Conservation (phyloP, 1,140 invertebrate genomes). For the Odontomachus brunneus region DNA sequence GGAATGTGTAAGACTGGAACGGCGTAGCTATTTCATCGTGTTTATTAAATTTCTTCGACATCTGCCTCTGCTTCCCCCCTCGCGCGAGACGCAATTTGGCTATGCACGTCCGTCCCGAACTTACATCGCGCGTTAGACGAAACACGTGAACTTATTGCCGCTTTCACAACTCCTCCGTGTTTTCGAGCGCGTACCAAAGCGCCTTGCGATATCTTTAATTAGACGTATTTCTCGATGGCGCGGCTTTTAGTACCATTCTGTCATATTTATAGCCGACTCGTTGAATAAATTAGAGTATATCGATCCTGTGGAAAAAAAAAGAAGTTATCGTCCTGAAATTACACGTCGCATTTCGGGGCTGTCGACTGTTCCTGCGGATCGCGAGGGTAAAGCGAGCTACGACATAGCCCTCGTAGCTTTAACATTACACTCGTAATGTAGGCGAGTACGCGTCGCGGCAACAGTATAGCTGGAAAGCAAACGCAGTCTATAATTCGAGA, state of each 20-base stretch:
- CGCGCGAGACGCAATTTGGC: constrained; percentile 19
- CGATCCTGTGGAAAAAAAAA: neutral
- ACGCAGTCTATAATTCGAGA: neutral
- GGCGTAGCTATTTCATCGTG: constrained; percentile 56
- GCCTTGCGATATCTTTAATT: too few species aligned
- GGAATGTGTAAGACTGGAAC: constrained; percentile 62
- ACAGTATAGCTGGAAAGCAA: neutral
- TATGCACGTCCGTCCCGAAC: neutral
- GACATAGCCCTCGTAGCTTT: neutral
- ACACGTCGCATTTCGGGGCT: neutral
- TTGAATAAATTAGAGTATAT: neutral
- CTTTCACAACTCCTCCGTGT: neutral
- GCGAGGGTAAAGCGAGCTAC: too few species aligned
- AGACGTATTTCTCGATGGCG: neutral
- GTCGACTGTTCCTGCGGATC: neutral
- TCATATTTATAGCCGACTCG: neutral
- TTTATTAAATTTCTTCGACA: constrained; percentile 76
- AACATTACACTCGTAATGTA: neutral
- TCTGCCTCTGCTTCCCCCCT: constrained; percentile 11
- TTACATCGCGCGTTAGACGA: neutral
- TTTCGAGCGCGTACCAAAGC: neutral
- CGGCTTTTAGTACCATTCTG: neutral
- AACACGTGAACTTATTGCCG: neutral
- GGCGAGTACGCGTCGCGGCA: neutral
- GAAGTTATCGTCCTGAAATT: too few species aligned